These are phyloP conservation scores for Metaphire vulgaris DNA, from an alignment of 1,140 invertebrate species.

Conservation along the genomic window DNA sequence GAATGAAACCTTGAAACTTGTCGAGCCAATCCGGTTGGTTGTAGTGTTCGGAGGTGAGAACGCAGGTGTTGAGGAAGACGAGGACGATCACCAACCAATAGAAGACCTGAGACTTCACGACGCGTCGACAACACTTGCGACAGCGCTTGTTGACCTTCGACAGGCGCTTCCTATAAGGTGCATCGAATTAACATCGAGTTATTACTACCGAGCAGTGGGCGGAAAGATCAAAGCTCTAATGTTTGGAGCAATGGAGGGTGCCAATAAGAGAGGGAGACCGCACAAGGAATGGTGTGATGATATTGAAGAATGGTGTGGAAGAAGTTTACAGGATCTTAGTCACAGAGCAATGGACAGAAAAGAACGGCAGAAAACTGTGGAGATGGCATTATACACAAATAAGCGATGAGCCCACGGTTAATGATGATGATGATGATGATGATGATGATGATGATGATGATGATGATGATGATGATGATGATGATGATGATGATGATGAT, in stretches of 20 bases:
- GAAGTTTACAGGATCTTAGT: too few relatives aligned
- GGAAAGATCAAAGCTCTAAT: too few relatives aligned
- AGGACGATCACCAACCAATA: slow-evolving; percentile 78
- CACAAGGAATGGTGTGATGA: too few relatives aligned
- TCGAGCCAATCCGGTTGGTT: slow-evolving; percentile 87
- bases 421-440: slow-evolving; percentile 6
- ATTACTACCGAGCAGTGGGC: not conserved
- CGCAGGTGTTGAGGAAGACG: slow-evolving; percentile 53
- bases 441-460: slow-evolving; percentile 13
- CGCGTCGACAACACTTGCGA: slow-evolving; percentile 78
- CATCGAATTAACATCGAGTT: too few relatives aligned
- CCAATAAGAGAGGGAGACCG: too few relatives aligned
- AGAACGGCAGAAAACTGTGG: too few relatives aligned
- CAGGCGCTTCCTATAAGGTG: slow-evolving; percentile 49
- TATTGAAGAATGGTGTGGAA: too few relatives aligned
- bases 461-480: slow-evolving; percentile 10
- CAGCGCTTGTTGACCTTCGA: slow-evolving; percentile 78
- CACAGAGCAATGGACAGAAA: too few relatives aligned
- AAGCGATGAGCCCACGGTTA: too few relatives aligned
- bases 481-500: not conserved
- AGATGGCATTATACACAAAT: too few relatives aligned
- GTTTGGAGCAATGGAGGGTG: too few relatives aligned
- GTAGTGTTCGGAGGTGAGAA: slow-evolving; percentile 94
- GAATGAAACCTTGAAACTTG: slow-evolving; percentile 87
- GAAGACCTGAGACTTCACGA: slow-evolving; percentile 97